Base-by-base conservation (phyloP, 2,113 vertebrate genomes). In the Bufo bufo region DNA sequence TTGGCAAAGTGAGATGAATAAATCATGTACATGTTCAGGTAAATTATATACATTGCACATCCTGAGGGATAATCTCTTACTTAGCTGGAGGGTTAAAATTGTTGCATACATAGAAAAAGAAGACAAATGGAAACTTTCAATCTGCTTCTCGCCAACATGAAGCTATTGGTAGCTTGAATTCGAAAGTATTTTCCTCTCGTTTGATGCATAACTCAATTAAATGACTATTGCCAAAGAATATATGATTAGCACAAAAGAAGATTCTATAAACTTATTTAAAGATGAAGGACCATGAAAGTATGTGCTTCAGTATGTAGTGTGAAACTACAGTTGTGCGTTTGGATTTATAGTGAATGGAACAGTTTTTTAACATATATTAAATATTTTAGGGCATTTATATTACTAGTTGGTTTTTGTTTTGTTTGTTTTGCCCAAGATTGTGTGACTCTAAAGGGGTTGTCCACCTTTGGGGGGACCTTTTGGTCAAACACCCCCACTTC, bases 171-270 rank as follows among this genome's bases (percentile, higher is more conserved):
- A 54, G 4, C 14, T 33, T 71, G 5, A 69, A 20, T 69, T 84
- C 50, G 16, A 69, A 71, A 54, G 12, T 56, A 13, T 54, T 84
- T 82, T 82, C 58, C 43, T 11, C 56, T 65, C n/a, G 6, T 61
- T 84, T 72, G 45, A 33, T 72, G 20, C 20, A 33, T 56, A 84
- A 72, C 20, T 65, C 6, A 84, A 72, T 84, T 84, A 84, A 84
- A 71, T 43, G 54, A 23, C 20, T 10, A 43, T n/a, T 71, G 8
- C 81, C n/a, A 19, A 66, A 83, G n/a, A 66, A 50, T n/a, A 65
- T 47, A 0, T 52, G 7, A 83, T 49, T 66, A 45, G 49, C 33
- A 45, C 12, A 54, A 47, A 71, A 72, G 66, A 65, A 50, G 19
- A 43, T 83, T 66, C 19, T 50, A n/a, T 14, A 50, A 65, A 47